Percentiles rank a stretch among this genome's conserved stretches.
These are phyloP conservation scores for Falco naumanni DNA, from an alignment of 2,797 vertebrate species.

Conservation along the genomic window DNA sequence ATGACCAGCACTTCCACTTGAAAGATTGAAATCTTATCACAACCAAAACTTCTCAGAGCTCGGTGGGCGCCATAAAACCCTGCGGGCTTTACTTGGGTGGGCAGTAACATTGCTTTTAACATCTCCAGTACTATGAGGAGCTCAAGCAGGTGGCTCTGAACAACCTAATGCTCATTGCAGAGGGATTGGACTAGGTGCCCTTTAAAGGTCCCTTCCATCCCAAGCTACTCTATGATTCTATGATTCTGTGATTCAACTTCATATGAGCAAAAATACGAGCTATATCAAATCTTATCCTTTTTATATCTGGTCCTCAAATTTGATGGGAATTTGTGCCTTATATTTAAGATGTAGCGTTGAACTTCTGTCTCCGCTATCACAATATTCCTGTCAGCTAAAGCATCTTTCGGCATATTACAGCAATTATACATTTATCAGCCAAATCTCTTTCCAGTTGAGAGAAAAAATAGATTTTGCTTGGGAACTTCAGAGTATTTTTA, in stretches of 20 bases:
- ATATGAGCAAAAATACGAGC: neutral
- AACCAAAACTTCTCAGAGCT: neutral
- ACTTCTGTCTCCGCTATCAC: neutral
- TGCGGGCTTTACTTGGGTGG: neutral
- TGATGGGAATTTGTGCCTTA: neutral
- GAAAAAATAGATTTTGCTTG: conserved; percentile 10
- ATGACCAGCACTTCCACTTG: neutral
- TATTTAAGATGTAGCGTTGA: neutral
- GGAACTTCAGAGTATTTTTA: conserved; percentile 24
- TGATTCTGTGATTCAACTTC: neutral
- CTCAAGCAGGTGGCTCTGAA: neutral
- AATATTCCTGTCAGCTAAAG: conserved; percentile 21
- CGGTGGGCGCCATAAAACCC: neutral
- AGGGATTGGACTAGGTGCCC: neutral
- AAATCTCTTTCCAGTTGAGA: conserved; percentile 6
- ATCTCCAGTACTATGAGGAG: neutral
- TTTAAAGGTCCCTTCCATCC: neutral
- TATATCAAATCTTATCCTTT: neutral
- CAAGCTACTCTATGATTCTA: neutral
- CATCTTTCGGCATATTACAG: neutral
- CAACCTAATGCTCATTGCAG: neutral
- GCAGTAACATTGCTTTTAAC: neutral
- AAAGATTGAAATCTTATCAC: neutral
- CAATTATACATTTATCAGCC: conserved; percentile 16
- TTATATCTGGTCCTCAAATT: neutral